Conservation (phyloP, 2,113 vertebrate genomes). For the Cyphomyrus plagiostoma region DNA sequence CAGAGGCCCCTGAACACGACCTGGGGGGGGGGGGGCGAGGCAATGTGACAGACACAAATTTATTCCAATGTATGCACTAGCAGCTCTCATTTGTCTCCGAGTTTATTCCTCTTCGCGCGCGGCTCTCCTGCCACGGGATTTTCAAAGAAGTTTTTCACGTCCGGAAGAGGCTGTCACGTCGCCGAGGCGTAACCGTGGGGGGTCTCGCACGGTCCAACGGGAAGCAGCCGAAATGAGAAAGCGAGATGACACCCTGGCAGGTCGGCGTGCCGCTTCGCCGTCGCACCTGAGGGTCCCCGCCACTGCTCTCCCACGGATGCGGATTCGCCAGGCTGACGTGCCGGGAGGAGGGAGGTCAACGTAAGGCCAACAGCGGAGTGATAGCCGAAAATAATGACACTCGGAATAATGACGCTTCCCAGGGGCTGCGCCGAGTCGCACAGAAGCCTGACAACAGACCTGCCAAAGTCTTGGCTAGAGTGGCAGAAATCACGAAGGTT, state of each 20-base stretch:
- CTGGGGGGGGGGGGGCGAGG: neutral
- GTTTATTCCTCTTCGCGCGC: neutral
- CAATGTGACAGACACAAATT: neutral
- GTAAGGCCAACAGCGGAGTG: neutral
- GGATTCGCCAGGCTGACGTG: neutral
- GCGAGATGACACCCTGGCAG: neutral
- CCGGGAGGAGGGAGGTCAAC: neutral
- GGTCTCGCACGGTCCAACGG: neutral
- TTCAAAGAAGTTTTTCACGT: neutral
- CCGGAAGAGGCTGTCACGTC: neutral
- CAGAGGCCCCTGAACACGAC: neutral
- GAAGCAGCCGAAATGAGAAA: neutral
- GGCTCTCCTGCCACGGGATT: neutral
- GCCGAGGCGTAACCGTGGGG: neutral
- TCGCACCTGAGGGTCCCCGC: neutral
- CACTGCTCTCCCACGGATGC: neutral
- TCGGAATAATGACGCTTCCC: neutral
- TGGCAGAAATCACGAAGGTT: neutral
- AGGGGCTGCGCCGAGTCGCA: neutral
- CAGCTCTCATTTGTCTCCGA: neutral
- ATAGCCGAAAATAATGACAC: neutral
- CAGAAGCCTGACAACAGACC: neutral
- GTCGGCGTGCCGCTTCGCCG: neutral
- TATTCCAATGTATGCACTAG: constrained; percentile 4
- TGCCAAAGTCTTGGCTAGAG: neutral